phyloP scores from a whole-genome alignment of 2,113 vertebrate genomes.

The Propithecus coquereli region DNA sequence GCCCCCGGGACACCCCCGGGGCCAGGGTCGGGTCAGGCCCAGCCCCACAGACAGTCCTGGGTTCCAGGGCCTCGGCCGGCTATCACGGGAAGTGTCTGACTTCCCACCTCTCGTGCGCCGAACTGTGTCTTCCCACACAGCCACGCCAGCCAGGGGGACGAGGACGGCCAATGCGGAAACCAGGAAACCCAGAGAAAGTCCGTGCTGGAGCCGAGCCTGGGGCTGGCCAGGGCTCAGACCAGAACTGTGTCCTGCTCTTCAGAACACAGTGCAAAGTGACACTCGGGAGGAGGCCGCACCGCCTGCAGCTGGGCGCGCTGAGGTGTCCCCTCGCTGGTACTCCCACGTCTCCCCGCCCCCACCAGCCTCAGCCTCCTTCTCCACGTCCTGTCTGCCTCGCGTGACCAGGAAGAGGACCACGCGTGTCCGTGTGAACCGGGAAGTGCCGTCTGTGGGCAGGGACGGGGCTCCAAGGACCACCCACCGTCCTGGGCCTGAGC shows the following conservation, averaged over 20 bases:
- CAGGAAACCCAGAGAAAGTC: no score
- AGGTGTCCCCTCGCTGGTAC: fast-evolving
- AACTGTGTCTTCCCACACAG: no score
- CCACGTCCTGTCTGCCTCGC: fast-evolving
- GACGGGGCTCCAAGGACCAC: fast-evolving
- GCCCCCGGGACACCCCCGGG: fast-evolving
- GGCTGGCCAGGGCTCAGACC: no score
- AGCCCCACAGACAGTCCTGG: neutral
- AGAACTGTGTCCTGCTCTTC: fast-evolving
- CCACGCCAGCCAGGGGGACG: no score
- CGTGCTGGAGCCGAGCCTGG: fast-evolving
- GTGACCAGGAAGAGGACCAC: no score
- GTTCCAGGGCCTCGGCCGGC: fast-evolving
- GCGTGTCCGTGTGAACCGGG: neutral
- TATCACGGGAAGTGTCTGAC: fast-evolving
- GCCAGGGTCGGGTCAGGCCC: neutral
- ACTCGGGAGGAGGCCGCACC: fast-evolving
- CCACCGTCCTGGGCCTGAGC: neutral
- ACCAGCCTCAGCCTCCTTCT: neutral
- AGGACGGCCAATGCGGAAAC: no score
- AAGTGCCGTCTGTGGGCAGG: fast-evolving
- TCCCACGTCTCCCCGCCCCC: neutral
- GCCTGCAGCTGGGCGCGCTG: no score
- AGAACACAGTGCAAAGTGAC: neutral
- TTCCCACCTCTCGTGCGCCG: neutral